phyloP scores from a whole-genome alignment of 2,113 vertebrate species.

The Probosciger aterrimus region DNA sequence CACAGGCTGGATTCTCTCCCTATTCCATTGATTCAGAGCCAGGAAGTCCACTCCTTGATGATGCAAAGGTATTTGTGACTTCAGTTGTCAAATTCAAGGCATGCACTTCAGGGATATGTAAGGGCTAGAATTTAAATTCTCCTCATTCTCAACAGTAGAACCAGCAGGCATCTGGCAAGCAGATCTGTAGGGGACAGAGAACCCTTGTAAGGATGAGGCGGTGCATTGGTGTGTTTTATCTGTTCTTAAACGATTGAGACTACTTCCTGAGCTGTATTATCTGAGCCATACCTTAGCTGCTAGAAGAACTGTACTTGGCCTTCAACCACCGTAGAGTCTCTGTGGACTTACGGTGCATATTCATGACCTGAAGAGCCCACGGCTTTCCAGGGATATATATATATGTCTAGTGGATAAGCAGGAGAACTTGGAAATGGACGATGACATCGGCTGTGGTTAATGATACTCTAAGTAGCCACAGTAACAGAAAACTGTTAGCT shows the following conservation, averaged over 20 bases:
- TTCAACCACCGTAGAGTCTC: not conserved
- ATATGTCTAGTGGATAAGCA: not conserved
- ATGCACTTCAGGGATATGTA: not conserved
- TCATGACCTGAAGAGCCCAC: not conserved
- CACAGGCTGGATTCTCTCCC: constrained; percentile 90
- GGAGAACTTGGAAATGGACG: not conserved
- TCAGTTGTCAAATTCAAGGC: not conserved
- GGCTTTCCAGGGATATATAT: not conserved
- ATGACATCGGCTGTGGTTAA: not conserved
- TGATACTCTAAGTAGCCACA: not conserved
- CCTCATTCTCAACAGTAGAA: not conserved
- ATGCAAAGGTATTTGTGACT: constrained; percentile 82
- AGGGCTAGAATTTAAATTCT: not conserved
- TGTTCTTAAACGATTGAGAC: not conserved
- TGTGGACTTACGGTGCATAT: not conserved
- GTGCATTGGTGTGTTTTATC: not conserved
- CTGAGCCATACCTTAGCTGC: not conserved
- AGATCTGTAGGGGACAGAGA: not conserved
- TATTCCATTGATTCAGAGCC: constrained; percentile 96
- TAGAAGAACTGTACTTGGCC: not conserved
- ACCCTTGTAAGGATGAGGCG: not conserved
- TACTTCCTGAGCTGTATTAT: not conserved
- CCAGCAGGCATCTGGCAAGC: not conserved
- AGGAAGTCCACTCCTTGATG: constrained; percentile 90
- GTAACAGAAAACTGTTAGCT: not conserved